These are phyloP conservation scores for Monopis laevigella DNA, from an alignment of 2,888 invertebrate genomes.

Conservation along the genomic window DNA sequence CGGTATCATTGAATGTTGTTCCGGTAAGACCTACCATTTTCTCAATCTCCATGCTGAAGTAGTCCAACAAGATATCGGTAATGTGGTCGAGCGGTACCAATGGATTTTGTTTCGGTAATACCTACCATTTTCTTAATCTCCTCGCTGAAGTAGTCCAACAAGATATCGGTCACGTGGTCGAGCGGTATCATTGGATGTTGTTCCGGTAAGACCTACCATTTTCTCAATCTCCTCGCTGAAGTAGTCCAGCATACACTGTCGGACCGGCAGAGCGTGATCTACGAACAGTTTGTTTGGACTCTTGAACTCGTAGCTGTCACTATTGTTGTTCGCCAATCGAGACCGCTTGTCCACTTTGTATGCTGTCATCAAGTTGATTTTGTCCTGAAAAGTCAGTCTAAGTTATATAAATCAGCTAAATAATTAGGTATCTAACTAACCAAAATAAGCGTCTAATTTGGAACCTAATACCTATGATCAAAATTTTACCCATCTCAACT, in stretches of 20 bases:
- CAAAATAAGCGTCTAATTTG: not conserved
- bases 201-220: slow-evolving; percentile 39
- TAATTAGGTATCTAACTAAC: not conserved
- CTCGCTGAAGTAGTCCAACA: too few relatives aligned
- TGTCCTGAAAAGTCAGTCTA: slow-evolving; percentile 52
- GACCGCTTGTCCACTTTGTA: slow-evolving; percentile 77
- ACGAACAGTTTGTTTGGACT: slow-evolving; percentile 84
- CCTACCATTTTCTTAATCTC: slow-evolving; percentile 49
- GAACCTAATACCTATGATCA: too few relatives aligned
- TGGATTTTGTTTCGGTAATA: too few relatives aligned
- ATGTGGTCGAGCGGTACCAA: too few relatives aligned
- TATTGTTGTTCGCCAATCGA: slow-evolving; percentile 56
- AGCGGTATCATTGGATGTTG: too few relatives aligned
- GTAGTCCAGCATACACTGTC: slow-evolving; percentile 73
- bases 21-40: too few relatives aligned
- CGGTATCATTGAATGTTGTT: too few relatives aligned
- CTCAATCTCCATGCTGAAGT: too few relatives aligned
- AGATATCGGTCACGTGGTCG: too few relatives aligned
- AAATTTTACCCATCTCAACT: too few relatives aligned
- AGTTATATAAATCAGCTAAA: not conserved
- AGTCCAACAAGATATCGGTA: too few relatives aligned
- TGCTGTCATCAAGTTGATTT: slow-evolving; percentile 76
- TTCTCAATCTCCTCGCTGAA: slow-evolving; percentile 72
- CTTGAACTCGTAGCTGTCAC: slow-evolving; percentile 74
- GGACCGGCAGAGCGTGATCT: slow-evolving; percentile 62